A percentile compares a stretch with the other conserved stretches of the same genome.
phyloP scores from a whole-genome alignment of 92 coral and sea anemone genomes.

The Epizoanthus rinbou region DNA sequence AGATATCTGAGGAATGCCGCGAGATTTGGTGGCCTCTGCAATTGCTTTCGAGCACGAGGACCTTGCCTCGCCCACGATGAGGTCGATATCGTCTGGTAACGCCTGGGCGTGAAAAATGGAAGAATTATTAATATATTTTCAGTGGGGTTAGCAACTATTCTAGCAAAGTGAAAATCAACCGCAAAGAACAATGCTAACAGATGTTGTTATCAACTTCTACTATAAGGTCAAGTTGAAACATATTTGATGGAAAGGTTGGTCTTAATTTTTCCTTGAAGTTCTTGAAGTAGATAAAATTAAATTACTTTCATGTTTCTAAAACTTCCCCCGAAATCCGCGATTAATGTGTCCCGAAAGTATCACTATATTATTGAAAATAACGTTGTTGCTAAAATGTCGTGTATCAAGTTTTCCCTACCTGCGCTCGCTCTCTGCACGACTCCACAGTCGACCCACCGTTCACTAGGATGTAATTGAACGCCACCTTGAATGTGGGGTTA shows the following conservation, averaged over 20 bases:
- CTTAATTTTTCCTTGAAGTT: no score
- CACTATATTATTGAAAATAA: no score
- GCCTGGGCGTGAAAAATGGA: conserved; percentile 47
- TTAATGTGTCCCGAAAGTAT: no score
- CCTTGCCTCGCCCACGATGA: conserved; percentile 96
- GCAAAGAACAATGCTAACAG: not conserved
- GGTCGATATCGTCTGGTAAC: conserved; percentile 83
- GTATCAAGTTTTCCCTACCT: conserved; percentile 55
- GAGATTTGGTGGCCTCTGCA: conserved; percentile 79
- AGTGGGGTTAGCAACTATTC: no score
- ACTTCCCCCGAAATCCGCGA: no score
- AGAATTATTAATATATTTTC: no score
- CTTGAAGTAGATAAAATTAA: no score
- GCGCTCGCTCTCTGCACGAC: conserved; percentile 74
- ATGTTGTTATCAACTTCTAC: not conserved
- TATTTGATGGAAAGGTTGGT: not conserved
- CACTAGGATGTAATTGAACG: conserved; percentile 79
- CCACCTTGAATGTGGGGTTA: conserved; percentile 86
- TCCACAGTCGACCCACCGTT: conserved; percentile 77
- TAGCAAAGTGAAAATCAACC: no score
- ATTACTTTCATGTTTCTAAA: no score
- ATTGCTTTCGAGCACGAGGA: conserved; percentile 95
- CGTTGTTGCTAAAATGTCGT: not conserved
- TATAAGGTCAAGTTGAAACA: not conserved
- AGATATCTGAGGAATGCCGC: conserved; percentile 88